These are phyloP conservation scores for Arrhamphus sclerolepis DNA, from an alignment of 2,797 vertebrate genomes.

Conservation along the genomic window DNA sequence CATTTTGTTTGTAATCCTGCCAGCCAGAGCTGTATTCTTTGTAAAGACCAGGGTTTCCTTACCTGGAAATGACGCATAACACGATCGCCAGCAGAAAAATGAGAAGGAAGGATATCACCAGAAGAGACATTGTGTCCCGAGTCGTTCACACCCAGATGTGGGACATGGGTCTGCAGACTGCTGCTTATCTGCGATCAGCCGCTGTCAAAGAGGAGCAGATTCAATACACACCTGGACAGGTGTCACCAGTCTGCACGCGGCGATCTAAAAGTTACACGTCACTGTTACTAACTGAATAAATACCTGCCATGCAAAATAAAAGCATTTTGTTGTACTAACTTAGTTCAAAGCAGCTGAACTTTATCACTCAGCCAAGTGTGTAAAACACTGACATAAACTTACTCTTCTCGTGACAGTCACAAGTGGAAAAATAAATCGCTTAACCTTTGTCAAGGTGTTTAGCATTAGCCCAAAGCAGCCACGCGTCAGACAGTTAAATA, in stretches of 20 bases:
- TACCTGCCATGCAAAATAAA: neutral
- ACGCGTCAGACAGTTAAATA: slow-evolving; percentile 51
- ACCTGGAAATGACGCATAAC: slow-evolving; percentile 75
- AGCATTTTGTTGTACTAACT: slow-evolving; percentile 8
- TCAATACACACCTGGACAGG: slow-evolving; percentile 16
- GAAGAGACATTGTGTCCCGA: slow-evolving; percentile 77
- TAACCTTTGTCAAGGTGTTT: neutral
- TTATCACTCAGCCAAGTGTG: slow-evolving; percentile 15
- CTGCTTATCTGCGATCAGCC: slow-evolving; percentile 44
- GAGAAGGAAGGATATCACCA: slow-evolving; percentile 66
- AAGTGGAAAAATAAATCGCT: neutral
- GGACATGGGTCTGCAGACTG: slow-evolving; percentile 58
- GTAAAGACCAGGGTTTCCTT: slow-evolving; percentile 23
- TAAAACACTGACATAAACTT: neutral
- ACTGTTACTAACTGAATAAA: neutral
- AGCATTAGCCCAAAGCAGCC: slow-evolving; percentile 1
- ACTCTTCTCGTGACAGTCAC: neutral
- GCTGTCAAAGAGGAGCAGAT: slow-evolving; percentile 49
- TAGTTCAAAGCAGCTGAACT: slow-evolving; percentile 41
- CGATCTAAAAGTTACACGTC: neutral
- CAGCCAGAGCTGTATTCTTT: too few species aligned
- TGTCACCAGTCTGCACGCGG: neutral
- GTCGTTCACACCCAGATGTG: slow-evolving; percentile 62
- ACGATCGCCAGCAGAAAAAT: slow-evolving; percentile 61
- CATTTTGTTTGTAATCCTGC: too few species aligned